A percentile compares a stretch with the other conserved stretches of the same genome.
These are phyloP conservation scores for Carettochelys insculpta DNA, from an alignment of 2,113 vertebrate genomes.

Conservation along the genomic window DNA sequence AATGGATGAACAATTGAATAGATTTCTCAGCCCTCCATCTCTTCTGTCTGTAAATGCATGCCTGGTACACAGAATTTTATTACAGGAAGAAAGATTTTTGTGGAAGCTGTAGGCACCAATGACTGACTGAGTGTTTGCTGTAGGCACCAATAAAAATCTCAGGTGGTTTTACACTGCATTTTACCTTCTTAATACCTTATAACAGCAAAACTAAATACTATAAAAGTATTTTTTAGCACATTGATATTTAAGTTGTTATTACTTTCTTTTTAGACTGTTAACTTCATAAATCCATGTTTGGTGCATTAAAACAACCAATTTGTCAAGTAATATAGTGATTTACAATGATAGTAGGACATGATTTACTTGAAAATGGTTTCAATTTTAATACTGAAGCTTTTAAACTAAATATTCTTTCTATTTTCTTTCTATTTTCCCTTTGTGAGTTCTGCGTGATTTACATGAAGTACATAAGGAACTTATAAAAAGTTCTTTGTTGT, in stretches of 20 bases:
- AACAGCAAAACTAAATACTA: neutral
- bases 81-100: neutral
- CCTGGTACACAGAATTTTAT: neutral
- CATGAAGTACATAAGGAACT: neutral
- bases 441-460: neutral
- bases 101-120: too few species aligned
- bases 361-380: neutral
- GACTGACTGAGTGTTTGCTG: neutral
- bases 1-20: neutral
- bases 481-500: neutral
- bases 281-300: neutral
- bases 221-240: neutral
- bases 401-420: neutral
- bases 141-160: neutral
- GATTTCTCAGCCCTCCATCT: neutral
- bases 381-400: neutral
- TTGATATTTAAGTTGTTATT: neutral
- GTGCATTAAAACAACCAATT: neutral
- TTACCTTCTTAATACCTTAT: neutral
- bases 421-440: neutral
- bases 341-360: neutral
- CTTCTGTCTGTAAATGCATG: neutral
- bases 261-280: neutral
- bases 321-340: neutral
- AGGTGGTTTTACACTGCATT: conserved; percentile 4